Evolutionary conservation across 2,113 vertebrate genomes (phyloP), one percentile per base, ranked within the genome.

Genomic region (Jacana jacana): DNA sequence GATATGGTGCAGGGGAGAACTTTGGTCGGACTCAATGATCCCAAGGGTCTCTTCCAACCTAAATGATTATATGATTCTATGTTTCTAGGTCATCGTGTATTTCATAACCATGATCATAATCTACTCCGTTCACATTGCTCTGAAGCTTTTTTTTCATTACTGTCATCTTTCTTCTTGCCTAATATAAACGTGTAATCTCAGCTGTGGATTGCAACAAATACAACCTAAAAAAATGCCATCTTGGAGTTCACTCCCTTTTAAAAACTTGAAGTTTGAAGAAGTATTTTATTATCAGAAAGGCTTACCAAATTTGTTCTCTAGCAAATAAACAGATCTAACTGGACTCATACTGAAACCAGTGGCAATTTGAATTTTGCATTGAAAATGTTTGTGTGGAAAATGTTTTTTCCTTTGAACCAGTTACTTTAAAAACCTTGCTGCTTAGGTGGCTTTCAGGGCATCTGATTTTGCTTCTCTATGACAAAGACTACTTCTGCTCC

Each of bases 391-490:
- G 24, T 55, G 68, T 37, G 90, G 49, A 76, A 95, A 95, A 91
- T 19, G 9, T 23, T 72, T 64, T 63, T 27, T 37, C 72, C n/a
- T 88, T 65, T 46, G 30, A 69, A 87, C 13, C 46, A 95, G 75
- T 72, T 77, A 28, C n/a, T 84, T 63, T 71, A 14, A 80, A 89
- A 94, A 31, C 27, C 19, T 33, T 73, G 7, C 7, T 81, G 10
- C 37, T 25, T 40, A 68, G 6, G 7, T 79, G 42, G 42, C 25
- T 71, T 71, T 9, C 0, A 8, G 24, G 39, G 7, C 71, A 92
- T 60, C 96, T 89, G 52, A 96, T 93, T 91, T 75, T 81, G 44
- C 64, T 96, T 83, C 68, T 82, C 95, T 93, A 58, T 80, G 78
- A 20, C 57, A 96, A 95, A 83, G 35, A 49, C 24, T 91, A 52